Evolutionary conservation across 2,113 vertebrate genomes (phyloP).

Genomic region (Calypte anna): DNA sequence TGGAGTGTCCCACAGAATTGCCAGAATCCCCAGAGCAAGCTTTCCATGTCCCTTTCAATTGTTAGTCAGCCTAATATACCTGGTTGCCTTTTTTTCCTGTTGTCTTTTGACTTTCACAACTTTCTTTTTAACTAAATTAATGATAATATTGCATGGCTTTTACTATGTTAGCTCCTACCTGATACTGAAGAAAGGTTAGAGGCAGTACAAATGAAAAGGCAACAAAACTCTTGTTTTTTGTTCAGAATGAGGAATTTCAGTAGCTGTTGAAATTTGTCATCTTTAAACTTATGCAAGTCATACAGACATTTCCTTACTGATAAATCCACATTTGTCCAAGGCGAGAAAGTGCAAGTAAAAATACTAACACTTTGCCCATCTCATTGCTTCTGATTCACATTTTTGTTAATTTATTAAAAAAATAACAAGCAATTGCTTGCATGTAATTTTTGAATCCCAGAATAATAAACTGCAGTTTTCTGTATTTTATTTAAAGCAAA

Average conservation of each 20-base stretch:
- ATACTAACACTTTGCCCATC: slow-evolving; percentile 58
- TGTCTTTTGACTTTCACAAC: background rate
- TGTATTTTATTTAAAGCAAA: background rate
- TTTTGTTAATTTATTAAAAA: slow-evolving; percentile 38
- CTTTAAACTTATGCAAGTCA: background rate
- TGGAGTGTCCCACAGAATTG: background rate
- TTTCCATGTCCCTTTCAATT: background rate
- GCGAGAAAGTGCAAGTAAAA: slow-evolving; percentile 34
- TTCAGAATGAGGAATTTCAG: background rate
- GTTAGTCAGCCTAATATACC: background rate
- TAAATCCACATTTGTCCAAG: background rate
- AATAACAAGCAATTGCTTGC: slow-evolving; percentile 10
- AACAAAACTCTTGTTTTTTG: background rate
- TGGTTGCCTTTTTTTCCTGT: background rate
- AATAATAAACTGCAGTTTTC: background rate
- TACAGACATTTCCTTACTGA: background rate
- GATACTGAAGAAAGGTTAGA: background rate
- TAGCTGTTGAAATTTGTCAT: background rate
- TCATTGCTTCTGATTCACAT: slow-evolving; percentile 51
- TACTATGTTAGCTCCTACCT: background rate
- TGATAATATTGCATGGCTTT: background rate
- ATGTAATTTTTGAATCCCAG: slow-evolving; percentile 25
- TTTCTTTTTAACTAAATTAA: background rate
- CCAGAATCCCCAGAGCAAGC: background rate
- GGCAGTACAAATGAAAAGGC: background rate